Evolutionary conservation across 2,888 invertebrate species (phyloP).

Genomic region (Junonia oenone): DNA sequence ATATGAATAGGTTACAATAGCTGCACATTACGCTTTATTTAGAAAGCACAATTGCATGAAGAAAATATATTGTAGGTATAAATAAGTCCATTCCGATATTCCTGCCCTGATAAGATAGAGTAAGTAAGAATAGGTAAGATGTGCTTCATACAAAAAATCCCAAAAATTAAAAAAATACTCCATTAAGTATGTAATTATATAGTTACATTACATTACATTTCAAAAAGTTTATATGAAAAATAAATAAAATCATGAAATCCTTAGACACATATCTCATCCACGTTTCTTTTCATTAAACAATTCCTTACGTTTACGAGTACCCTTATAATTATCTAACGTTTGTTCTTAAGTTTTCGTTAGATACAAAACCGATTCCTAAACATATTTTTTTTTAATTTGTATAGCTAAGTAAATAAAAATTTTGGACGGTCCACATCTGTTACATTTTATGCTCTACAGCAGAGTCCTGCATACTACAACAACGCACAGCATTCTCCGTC

Average conservation of each 20-base stretch:
- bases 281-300: background rate
- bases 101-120: no score
- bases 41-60: slow-evolving; percentile 33
- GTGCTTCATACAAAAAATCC: no score
- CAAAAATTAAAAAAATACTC: background rate
- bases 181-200: background rate
- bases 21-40: slow-evolving; percentile 63
- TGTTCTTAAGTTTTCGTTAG: background rate
- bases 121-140: no score
- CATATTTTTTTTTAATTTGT: background rate
- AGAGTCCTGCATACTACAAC: slow-evolving; percentile 69
- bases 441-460: slow-evolving; percentile 48
- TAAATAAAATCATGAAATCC: no score
- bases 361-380: background rate
- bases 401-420: background rate
- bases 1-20: slow-evolving; percentile 39
- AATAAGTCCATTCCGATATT: no score
- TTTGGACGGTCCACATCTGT: slow-evolving; percentile 27
- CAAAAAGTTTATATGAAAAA: no score
- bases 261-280: background rate
- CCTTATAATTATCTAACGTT: no score
- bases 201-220: no score
- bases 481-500: slow-evolving; percentile 69
- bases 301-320: no score
- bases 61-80: background rate